Evolutionary conservation across 2,888 invertebrate species (phyloP), one percentile per base, ranked within the genome.

Genomic region (Melitaea athalia): DNA sequence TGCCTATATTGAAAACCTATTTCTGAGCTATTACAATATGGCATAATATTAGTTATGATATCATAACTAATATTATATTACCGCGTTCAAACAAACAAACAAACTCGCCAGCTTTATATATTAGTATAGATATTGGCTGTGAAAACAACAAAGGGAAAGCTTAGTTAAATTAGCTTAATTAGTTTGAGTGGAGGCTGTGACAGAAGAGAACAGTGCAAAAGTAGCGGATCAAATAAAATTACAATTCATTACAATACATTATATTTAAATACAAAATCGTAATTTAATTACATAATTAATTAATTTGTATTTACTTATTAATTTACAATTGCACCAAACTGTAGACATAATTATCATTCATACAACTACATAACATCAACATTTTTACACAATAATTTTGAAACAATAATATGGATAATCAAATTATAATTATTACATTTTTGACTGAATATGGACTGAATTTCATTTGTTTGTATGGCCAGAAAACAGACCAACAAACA

Each of bases 241-340:
- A 10, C 64, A 64, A 50, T 60, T 45, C 55, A 64, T 42, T 42
- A 61, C 59, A 59, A 60, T 67, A 69, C 50, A 59, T 61, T 61
- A 59, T 69, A 38, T 66, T 71, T 71, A 50, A 38, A 60, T 68
- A 68, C 42, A 68, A 71, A 65, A 64, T 14, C n/a, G 57, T 50
- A 63, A 45, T 64, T 68, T 63, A 63, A 66, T 71, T 64, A 66
- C 50, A 65, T 66, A 64, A 64, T 67, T 67, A 64, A 64, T 52
- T 60, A 59, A 38, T 69, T 65, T 43, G 15, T 68, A 60, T 47
- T 68, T 42, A 64, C 14, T 42, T 42, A 15, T 55, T 55, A 33
- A 55, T 55, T 24, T 61, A 61, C 61, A 61, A 49, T 49, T 61
- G n/a, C 15, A n/a, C 49, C 61, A 31, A 50, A 60, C 31, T 59